Conservation (phyloP, 2,888 invertebrate genomes). For the Morpho helenor region DNA sequence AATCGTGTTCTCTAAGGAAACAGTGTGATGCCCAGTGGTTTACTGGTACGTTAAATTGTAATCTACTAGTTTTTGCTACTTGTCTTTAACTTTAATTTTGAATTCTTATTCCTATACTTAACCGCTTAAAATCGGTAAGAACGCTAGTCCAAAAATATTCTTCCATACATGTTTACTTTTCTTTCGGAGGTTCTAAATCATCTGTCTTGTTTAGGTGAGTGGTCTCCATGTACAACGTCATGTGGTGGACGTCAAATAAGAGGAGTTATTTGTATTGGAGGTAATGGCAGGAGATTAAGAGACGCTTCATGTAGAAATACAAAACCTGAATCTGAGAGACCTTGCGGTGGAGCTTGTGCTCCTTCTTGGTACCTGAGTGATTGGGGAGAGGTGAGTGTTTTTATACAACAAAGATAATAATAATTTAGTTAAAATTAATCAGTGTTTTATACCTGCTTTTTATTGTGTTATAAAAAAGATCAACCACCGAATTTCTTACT, state of each 20-base stretch:
- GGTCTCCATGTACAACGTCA: slow-evolving; percentile 76
- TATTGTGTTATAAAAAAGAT: no score
- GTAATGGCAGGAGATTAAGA: slow-evolving; percentile 77
- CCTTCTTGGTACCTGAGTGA: slow-evolving; percentile 88
- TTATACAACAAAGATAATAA: neutral
- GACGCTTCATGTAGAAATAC: slow-evolving; percentile 79
- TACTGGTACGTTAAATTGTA: slow-evolving; percentile 74
- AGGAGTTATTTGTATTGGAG: slow-evolving; percentile 82
- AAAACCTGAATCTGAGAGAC: slow-evolving; percentile 82
- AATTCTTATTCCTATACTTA: no score
- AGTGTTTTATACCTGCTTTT: no score
- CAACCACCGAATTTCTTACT: no score
- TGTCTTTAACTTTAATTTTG: no score
- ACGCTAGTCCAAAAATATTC: no score
- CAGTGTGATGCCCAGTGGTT: slow-evolving; percentile 91
- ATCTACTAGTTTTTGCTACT: no score
- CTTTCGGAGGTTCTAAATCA: neutral
- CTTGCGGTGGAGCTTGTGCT: slow-evolving; percentile 81
- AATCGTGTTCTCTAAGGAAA: slow-evolving; percentile 84
- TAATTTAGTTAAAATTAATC: no score
- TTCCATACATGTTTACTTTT: no score
- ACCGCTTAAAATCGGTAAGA: no score
- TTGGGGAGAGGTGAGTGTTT: slow-evolving; percentile 82
- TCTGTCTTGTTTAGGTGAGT: slow-evolving; percentile 50
- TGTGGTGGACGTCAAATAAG: slow-evolving; percentile 81